phyloP scores from a whole-genome alignment of 2,888 invertebrate genomes.

The Ornithoptera alexandrae region DNA sequence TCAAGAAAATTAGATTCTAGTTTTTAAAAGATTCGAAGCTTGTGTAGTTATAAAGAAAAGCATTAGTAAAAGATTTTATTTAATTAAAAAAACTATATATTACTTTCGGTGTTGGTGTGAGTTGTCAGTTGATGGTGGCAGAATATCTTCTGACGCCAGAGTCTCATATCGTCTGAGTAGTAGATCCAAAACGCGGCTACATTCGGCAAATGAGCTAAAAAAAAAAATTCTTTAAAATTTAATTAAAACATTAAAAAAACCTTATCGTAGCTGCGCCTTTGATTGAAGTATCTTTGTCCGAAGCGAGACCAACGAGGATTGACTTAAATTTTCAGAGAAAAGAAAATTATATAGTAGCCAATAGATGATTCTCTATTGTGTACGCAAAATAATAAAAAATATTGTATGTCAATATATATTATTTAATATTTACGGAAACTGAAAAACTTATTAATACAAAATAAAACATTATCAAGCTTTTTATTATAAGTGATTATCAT shows the following conservation, averaged over 20 bases:
- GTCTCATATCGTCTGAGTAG: conserved; percentile 89
- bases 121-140: conserved; percentile 71
- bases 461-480: no score
- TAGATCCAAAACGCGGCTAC: conserved; percentile 90
- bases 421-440: no score
- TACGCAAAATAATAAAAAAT: no score
- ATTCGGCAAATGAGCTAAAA: conserved; percentile 87
- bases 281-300: no score
- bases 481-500: no score
- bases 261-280: neutral
- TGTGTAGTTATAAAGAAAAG: neutral
- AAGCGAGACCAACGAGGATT: no score
- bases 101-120: conserved; percentile 88
- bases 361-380: no score
- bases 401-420: no score
- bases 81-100: conserved; percentile 16
- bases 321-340: no score
- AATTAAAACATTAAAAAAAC: neutral
- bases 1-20: neutral
- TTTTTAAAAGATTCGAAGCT: neutral
- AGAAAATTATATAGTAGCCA: no score
- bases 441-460: no score
- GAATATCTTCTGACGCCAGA: conserved; percentile 80
- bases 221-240: neutral
- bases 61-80: conserved; percentile 13